These are phyloP conservation scores for Gryllus longicercus DNA, from an alignment of 2,888 invertebrate genomes.

Conservation along the genomic window DNA sequence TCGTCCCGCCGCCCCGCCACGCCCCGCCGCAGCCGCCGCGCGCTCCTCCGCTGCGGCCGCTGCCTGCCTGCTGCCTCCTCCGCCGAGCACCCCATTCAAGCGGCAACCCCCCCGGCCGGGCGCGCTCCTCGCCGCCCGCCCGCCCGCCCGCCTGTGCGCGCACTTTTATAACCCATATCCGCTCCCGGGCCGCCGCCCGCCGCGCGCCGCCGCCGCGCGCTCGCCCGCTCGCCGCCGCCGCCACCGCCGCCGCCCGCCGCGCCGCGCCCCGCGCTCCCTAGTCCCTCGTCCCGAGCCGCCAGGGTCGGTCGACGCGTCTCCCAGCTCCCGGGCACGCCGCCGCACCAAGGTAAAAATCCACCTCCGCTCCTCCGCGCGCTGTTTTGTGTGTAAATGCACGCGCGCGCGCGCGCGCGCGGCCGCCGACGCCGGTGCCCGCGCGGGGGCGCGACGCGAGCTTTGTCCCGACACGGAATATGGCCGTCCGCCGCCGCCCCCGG, in stretches of 20 bases:
- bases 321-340: neutral
- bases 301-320: slow-evolving; percentile 17
- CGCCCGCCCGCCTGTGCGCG: neutral
- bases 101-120: neutral
- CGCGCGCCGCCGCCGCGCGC: neutral
- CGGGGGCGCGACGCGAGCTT: neutral
- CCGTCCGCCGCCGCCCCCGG: neutral
- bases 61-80: too few species aligned
- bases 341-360: neutral
- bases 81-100: neutral
- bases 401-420: neutral
- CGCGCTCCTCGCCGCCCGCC: neutral
- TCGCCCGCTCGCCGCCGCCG: neutral
- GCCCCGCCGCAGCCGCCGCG: too few species aligned
- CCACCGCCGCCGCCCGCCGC: neutral
- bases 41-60: too few species aligned
- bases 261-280: neutral
- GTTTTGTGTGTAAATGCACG: slow-evolving; percentile 17
- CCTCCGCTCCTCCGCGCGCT: neutral
- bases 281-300: slow-evolving; percentile 17
- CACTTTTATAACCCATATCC: slow-evolving; percentile 11
- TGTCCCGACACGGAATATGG: slow-evolving; percentile 17
- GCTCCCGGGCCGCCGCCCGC: neutral
- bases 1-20: too few species aligned
- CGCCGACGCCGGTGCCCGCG: neutral